These are phyloP conservation scores for Listronotus oregonensis DNA, from an alignment of 1,140 invertebrate species.

Conservation along the genomic window DNA sequence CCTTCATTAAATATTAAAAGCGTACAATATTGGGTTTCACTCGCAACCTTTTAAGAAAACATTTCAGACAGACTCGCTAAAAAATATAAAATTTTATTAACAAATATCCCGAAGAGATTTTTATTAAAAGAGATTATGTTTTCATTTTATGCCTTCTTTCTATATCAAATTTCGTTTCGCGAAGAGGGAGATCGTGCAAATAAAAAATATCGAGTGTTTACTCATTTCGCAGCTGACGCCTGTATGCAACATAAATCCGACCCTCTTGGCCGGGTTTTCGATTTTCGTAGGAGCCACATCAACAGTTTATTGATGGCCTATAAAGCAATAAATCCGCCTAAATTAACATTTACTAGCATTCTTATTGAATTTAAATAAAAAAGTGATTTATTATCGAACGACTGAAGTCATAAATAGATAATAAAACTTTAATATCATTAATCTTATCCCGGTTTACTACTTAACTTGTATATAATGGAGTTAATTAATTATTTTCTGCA, in stretches of 20 bases:
- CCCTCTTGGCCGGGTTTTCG: constrained; percentile 19
- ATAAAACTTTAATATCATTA: too few species aligned
- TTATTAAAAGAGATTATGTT: constrained; percentile 37
- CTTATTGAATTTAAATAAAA: constrained; percentile 18
- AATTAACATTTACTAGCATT: constrained; percentile 16
- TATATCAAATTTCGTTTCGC: constrained; percentile 26
- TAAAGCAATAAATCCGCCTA: constrained; percentile 4
- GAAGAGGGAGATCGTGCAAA: constrained; percentile 20
- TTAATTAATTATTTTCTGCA: too few species aligned
- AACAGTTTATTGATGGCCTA: constrained; percentile 28
- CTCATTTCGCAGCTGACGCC: constrained; percentile 39
- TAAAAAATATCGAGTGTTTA: constrained; percentile 39
- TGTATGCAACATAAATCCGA: constrained; percentile 39
- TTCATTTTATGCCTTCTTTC: constrained; percentile 33
- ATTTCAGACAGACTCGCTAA: constrained; percentile 7
- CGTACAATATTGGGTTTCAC: constrained; percentile 6
- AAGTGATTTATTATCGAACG: not conserved
- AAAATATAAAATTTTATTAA: constrained; percentile 29
- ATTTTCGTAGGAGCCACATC: constrained; percentile 17
- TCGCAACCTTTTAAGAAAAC: not conserved
- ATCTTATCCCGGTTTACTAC: too few species aligned
- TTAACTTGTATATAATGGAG: too few species aligned
- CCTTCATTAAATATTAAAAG: too few species aligned
- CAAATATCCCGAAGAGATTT: constrained; percentile 27
- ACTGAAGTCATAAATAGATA: too few species aligned